phyloP scores from a whole-genome alignment of 2,888 invertebrate species.

The Gymnosoma rotundatum region DNA sequence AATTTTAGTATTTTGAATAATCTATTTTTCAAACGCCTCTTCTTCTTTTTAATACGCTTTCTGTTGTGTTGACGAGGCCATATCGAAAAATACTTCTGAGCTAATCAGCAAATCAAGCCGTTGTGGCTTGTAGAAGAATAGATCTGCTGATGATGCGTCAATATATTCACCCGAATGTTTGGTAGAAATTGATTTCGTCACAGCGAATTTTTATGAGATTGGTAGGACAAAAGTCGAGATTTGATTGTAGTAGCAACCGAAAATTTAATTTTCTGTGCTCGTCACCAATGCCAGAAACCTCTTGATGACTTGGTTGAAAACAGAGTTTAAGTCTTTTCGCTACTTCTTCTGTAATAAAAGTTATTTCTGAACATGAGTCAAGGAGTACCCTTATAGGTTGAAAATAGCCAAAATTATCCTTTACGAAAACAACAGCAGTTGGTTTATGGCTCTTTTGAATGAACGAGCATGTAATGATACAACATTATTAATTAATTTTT shows the following conservation, averaged over 20 bases:
- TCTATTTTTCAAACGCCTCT: slow-evolving; percentile 49
- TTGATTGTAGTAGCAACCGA: slow-evolving; percentile 39
- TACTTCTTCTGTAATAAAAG: not conserved
- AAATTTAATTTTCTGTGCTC: slow-evolving; percentile 40
- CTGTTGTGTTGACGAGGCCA: not conserved
- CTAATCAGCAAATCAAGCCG: slow-evolving; percentile 49
- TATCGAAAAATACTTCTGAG: slow-evolving; percentile 49
- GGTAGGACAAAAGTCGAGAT: slow-evolving; percentile 22
- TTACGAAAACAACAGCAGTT: too few species aligned
- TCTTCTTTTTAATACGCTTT: slow-evolving; percentile 10
- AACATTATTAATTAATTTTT: too few species aligned
- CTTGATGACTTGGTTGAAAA: not conserved
- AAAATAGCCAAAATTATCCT: too few species aligned
- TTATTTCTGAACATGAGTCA: slow-evolving; percentile 26
- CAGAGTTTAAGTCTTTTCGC: not conserved
- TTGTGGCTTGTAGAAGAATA: slow-evolving; percentile 24
- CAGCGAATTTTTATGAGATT: too few species aligned
- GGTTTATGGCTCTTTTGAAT: too few species aligned
- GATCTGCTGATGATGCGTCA: slow-evolving; percentile 18
- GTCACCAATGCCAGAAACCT: slow-evolving; percentile 6
- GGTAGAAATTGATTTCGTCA: slow-evolving; percentile 42
- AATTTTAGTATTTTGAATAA: slow-evolving; percentile 6
- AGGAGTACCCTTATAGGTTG: slow-evolving; percentile 15
- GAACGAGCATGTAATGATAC: too few species aligned
- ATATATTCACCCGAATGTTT: slow-evolving; percentile 47